These are phyloP conservation scores for Myiotriccus ornatus DNA, from an alignment of 2,797 vertebrate genomes.

Conservation along the genomic window DNA sequence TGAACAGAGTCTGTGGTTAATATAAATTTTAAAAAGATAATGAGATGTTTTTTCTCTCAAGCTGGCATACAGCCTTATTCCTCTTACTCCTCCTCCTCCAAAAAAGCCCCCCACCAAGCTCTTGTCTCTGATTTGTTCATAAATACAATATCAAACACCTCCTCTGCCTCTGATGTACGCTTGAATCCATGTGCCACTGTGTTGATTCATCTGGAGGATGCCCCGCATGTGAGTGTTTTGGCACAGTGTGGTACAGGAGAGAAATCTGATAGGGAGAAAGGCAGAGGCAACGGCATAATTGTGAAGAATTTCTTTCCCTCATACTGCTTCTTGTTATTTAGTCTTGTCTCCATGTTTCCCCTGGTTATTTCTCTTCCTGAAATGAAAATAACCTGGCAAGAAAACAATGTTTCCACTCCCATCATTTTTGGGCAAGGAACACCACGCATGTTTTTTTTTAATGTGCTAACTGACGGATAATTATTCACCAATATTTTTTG, in stretches of 20 bases:
- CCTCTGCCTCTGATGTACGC: not conserved
- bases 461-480: not conserved
- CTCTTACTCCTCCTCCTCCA: not conserved
- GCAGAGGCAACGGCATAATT: not conserved
- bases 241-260: not conserved
- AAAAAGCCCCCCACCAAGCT: not conserved
- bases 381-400: conserved; percentile 65
- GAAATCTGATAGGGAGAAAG: not conserved
- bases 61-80: not conserved
- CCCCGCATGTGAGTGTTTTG: not conserved
- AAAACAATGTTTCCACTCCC: conserved; percentile 57
- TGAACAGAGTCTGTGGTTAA: not conserved
- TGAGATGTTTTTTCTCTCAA: not conserved
- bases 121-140: conserved; percentile 30
- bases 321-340: conserved; percentile 37
- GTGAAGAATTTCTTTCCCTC: conserved; percentile 5
- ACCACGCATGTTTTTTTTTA: not conserved
- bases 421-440: conserved; percentile 10
- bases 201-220: conserved; percentile 15
- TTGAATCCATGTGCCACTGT: not conserved
- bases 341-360: conserved; percentile 35
- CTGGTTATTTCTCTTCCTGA: conserved; percentile 52
- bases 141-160: conserved; percentile 19
- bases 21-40: not conserved
- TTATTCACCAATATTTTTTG: conserved; percentile 55